Conservation (phyloP, 2,797 vertebrate genomes). For the Platalea minor region DNA sequence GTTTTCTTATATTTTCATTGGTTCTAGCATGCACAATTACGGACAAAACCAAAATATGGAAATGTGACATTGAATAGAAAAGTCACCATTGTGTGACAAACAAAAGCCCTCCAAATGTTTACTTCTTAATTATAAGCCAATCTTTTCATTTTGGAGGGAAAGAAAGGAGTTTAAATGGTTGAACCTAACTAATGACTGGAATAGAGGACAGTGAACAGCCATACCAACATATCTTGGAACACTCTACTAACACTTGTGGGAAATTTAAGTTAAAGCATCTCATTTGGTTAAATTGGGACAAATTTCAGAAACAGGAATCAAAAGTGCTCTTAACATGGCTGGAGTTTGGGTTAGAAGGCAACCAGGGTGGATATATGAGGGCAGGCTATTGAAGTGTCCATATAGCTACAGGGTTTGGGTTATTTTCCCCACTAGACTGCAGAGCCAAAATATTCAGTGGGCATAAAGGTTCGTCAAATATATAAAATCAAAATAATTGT, state of each 20-base stretch:
- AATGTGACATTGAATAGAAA: not conserved
- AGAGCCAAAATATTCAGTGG: not conserved
- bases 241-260: not conserved
- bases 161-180: not conserved
- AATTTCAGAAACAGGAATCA: not conserved
- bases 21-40: not conserved
- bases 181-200: not conserved
- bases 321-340: not conserved
- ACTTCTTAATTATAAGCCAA: not conserved
- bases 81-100: not conserved
- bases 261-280: not conserved
- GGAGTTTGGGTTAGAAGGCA: not conserved
- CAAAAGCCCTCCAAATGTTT: not conserved
- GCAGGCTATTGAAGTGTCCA: not conserved
- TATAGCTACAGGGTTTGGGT: not conserved
- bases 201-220: not conserved
- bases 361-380: not conserved
- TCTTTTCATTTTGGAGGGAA: not conserved
- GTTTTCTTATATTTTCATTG: not conserved
- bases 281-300: not conserved
- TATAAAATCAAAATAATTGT: not conserved
- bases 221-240: not conserved
- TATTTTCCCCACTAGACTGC: not conserved
- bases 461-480: not conserved
- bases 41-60: not conserved